These are phyloP conservation scores for Shinisaurus crocodilurus DNA, from an alignment of 2,113 vertebrate genomes.

Conservation along the genomic window DNA sequence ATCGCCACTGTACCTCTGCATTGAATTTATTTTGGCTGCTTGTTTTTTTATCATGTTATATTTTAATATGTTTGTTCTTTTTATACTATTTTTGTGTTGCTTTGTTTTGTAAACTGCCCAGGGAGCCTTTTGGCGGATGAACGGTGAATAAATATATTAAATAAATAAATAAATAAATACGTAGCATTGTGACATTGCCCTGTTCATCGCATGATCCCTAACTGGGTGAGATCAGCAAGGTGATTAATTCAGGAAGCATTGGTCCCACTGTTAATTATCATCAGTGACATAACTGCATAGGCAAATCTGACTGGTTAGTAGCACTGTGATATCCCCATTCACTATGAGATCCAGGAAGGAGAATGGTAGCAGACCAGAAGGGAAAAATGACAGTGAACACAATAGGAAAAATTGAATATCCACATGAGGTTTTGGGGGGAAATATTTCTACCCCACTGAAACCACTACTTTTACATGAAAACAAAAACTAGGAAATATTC, in stretches of 20 bases:
- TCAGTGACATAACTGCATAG: neutral
- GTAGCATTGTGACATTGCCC: neutral
- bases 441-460: neutral
- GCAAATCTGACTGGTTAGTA: neutral
- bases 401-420: neutral
- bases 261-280: neutral
- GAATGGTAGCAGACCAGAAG: neutral
- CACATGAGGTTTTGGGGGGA: neutral
- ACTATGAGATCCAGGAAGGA: neutral
- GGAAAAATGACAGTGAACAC: neutral
- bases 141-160: too few relatives aligned
- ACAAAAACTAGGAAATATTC: neutral
- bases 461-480: neutral
- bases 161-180: too few relatives aligned
- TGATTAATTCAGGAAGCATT: neutral
- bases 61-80: too few relatives aligned
- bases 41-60: too few relatives aligned
- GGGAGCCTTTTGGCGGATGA: too few relatives aligned
- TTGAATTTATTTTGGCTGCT: too few relatives aligned
- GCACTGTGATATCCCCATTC: neutral
- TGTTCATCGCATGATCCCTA: neutral
- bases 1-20: too few relatives aligned
- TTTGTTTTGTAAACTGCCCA: too few relatives aligned
- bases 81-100: too few relatives aligned
- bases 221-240: neutral